phyloP scores from a whole-genome alignment of 2,888 invertebrate genomes.

The Megalurothrips usitatus region DNA sequence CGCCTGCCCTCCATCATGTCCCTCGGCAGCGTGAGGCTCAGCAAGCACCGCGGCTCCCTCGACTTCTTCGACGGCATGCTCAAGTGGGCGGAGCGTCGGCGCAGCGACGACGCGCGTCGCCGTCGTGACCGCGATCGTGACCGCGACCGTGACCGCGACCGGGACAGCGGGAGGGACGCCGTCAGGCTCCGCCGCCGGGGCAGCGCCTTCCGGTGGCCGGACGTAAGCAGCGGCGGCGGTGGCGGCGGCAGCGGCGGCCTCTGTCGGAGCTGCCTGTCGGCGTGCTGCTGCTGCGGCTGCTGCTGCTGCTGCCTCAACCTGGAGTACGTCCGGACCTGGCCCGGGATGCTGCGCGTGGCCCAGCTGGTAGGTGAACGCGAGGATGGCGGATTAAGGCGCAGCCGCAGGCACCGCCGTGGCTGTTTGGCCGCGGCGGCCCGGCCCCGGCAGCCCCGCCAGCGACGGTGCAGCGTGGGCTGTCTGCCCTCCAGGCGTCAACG shows the following conservation, averaged over 20 bases:
- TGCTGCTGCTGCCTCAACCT: slow-evolving; percentile 21
- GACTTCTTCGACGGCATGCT: not conserved
- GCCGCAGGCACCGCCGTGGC: too few relatives aligned
- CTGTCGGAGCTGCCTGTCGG: not conserved
- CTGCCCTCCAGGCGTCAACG: too few relatives aligned
- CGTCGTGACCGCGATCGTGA: not conserved
- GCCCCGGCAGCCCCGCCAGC: too few relatives aligned
- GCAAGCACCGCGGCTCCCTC: not conserved
- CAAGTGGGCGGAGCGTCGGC: not conserved
- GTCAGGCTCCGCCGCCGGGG: not conserved
- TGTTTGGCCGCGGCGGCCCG: too few relatives aligned
- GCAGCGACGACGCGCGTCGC: not conserved
- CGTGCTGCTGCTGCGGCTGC: slow-evolving; percentile 11
- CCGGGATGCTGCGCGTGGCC: not conserved
- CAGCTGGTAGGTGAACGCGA: not conserved
- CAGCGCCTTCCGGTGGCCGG: slow-evolving; percentile 7
- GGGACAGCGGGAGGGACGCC: not conserved
- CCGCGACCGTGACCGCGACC: not conserved
- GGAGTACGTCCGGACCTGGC: slow-evolving; percentile 6
- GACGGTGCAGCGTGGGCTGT: too few relatives aligned
- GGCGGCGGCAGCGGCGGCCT: not conserved
- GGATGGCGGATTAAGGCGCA: too few relatives aligned
- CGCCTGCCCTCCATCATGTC: not conserved
- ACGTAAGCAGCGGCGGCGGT: not conserved
- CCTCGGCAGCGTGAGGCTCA: not conserved